Percentiles rank a stretch among this genome's conserved stretches.
Conservation (phyloP, 2,113 vertebrate species). For the Willisornis vidua region DNA sequence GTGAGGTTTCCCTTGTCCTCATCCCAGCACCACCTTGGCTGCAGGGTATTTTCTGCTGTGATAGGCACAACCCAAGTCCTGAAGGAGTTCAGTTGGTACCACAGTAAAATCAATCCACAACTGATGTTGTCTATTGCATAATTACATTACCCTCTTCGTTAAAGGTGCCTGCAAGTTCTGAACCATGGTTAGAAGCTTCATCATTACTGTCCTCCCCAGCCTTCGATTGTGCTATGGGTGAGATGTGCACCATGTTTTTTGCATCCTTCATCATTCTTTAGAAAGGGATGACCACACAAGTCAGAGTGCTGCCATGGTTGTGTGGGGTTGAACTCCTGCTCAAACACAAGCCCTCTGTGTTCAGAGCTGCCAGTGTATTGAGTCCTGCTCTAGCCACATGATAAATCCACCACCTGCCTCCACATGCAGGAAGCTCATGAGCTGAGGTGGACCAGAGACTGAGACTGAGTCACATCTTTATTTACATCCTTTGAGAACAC, state of each 20-base stretch:
- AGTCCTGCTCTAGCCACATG: background rate
- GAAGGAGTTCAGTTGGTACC: background rate
- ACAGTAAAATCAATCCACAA: background rate
- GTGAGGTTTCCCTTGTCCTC: background rate
- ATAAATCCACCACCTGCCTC: background rate
- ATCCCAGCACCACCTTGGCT: background rate
- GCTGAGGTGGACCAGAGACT: background rate
- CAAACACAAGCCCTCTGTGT: background rate
- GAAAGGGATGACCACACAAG: background rate
- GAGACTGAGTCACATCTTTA: background rate
- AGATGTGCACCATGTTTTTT: background rate
- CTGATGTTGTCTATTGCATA: background rate
- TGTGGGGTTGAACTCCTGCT: background rate
- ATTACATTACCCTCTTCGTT: background rate
- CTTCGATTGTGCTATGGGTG: background rate
- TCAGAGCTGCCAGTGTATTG: fast-evolving
- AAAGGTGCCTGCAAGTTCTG: background rate
- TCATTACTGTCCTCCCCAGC: background rate
- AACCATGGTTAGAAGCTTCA: background rate
- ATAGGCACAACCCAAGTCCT: background rate
- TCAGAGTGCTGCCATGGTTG: background rate
- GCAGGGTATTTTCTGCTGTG: background rate
- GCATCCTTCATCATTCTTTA: background rate
- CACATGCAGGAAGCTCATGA: background rate
- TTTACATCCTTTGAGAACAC: background rate